These are phyloP conservation scores for Etheostoma cragini DNA, from an alignment of 2,113 vertebrate genomes.

Conservation along the genomic window DNA sequence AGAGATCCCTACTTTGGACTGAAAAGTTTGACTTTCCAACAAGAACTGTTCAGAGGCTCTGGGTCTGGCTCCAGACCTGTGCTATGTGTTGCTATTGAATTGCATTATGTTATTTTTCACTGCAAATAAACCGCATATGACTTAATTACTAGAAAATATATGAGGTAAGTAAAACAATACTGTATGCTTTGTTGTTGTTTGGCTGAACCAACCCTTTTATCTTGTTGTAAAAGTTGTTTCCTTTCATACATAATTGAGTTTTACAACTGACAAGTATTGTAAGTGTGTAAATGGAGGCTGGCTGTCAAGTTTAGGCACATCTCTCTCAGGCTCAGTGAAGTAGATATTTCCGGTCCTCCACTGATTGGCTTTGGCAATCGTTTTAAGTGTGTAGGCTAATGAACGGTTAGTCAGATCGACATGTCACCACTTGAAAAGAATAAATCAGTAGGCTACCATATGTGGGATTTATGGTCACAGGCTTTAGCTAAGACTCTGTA, in stretches of 20 bases:
- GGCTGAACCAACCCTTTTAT: neutral
- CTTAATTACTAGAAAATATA: neutral
- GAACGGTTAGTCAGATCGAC: neutral
- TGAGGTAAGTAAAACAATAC: neutral
- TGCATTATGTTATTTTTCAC: neutral
- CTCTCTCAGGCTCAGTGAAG: neutral
- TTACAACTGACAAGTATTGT: neutral
- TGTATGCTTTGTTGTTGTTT: neutral
- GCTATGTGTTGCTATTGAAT: neutral
- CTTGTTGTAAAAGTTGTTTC: neutral
- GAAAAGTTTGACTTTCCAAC: neutral
- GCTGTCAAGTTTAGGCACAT: constrained; percentile 50
- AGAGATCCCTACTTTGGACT: neutral
- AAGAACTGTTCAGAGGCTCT: neutral
- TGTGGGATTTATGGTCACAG: neutral
- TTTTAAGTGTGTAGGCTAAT: neutral
- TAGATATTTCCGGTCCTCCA: neutral
- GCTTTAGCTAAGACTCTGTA: neutral
- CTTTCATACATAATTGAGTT: neutral
- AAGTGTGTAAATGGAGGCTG: neutral
- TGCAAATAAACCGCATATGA: neutral
- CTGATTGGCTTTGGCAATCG: constrained; percentile 21
- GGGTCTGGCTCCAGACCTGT: neutral
- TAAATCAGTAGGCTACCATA: neutral
- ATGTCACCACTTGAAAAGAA: neutral